A percentile compares a stretch with the other conserved stretches of the same genome.
These are phyloP conservation scores for Meandrina meandrites DNA, from an alignment of 92 coral and sea anemone genomes.

Conservation along the genomic window DNA sequence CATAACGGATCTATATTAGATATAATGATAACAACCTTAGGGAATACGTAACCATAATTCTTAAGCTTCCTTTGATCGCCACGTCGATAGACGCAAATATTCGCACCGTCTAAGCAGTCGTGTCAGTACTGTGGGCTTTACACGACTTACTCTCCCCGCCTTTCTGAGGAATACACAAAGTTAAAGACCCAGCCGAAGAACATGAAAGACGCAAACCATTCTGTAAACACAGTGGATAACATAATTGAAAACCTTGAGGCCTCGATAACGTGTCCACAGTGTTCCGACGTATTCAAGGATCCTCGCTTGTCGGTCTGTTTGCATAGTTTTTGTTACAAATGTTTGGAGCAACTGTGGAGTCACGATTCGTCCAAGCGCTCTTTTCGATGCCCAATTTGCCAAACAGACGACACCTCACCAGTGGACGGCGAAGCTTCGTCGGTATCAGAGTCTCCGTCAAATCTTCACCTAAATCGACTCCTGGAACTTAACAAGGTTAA, in stretches of 20 bases:
- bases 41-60: constrained; percentile 4
- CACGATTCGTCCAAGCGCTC: constrained; percentile 51
- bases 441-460: constrained; percentile 54
- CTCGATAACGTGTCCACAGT: constrained; percentile 62
- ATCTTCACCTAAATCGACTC: constrained; percentile 68
- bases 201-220: constrained; percentile 17
- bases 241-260: constrained; percentile 48
- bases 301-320: constrained; percentile 80
- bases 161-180: background rate
- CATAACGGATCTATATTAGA: constrained; percentile 28
- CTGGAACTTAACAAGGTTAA: constrained; percentile 66
- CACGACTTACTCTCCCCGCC: background rate
- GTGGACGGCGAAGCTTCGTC: constrained; percentile 39
- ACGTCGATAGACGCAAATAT: background rate
- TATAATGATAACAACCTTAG: constrained; percentile 9
- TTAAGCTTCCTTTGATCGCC: constrained; percentile 27
- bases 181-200: background rate
- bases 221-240: constrained; percentile 12
- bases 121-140: background rate
- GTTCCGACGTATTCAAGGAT: constrained; percentile 65
- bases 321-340: constrained; percentile 71
- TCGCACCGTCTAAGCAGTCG: background rate
- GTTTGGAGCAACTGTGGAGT: constrained; percentile 69
- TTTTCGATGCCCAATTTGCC: constrained; percentile 78
- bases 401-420: constrained; percentile 53